Base-by-base conservation (phyloP, 1,140 invertebrate genomes). In the Euwallacea fornicatus region DNA sequence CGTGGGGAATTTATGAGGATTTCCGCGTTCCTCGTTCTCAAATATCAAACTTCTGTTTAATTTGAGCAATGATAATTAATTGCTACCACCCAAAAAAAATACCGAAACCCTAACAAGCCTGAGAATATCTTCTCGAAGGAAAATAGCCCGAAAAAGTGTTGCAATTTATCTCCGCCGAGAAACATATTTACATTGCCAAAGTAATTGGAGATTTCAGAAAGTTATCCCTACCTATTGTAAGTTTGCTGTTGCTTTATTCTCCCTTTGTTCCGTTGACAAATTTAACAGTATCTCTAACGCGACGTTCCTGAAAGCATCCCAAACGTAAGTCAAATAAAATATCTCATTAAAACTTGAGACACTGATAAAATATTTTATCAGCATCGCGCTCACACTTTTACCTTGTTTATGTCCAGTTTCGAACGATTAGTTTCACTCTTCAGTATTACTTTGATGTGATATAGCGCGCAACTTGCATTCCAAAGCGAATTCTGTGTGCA, bases 291-390 rank as follows among this genome's bases (percentile, higher is more conserved):
- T 73, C 72, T 69, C 62, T 53, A 73, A 44, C 65, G 47, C 73
- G 65, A 68, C 73, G 58, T 69, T 71, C 68, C 58, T 66, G 56
- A 73, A 70, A 69, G 66, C 72, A 53, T 42, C 21, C 21, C 72
- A 8, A 74, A 71, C 53, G 68, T 59, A 71, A 71, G 56, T 74
- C 69, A 74, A 74, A 74, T 74, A 74, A 71, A 74, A 71, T 71
- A 74, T 74, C 59, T 71, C 69, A 71, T 74, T 71, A 74, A 71
- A 74, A 74, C 59, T 68, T 74, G 47, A 73, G 63, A 70, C 69
- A 63, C 73, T 71, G 63, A 67, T 65, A 71, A 71, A 73, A 74
- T 74, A 74, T 66, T 70, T 64, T 67, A 70, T 64, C 56, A 62
- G 21, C 9, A 7, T 41, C 59, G 9, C 7, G 11, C 59, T 21